Evolutionary conservation across 2,113 vertebrate species (phyloP).

Genomic region (Steatornis caripensis): DNA sequence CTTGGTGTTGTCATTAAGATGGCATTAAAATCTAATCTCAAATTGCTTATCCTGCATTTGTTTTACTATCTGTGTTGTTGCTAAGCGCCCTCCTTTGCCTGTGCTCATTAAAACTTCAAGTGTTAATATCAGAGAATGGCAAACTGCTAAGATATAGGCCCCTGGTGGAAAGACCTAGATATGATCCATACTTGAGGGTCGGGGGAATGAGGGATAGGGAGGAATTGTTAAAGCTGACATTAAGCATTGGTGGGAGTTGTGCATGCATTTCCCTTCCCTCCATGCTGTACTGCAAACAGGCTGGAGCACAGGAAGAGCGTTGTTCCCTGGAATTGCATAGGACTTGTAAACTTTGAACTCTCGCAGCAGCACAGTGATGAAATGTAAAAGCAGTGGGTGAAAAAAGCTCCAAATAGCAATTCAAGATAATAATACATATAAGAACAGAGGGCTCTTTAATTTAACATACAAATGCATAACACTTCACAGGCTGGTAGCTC

Average conservation of each 20-base stretch:
- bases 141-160: not conserved
- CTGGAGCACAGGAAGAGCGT: not conserved
- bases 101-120: constrained; percentile 25
- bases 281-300: not conserved
- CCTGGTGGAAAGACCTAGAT: not conserved
- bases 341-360: not conserved
- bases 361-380: not conserved
- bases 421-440: not conserved
- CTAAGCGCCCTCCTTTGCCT: not conserved
- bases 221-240: not conserved
- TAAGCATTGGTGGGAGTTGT: not conserved
- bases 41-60: not conserved
- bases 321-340: not conserved
- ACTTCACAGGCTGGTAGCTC: constrained; percentile 30
- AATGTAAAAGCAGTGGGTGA: not conserved
- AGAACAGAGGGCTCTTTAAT: constrained; percentile 38
- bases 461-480: constrained; percentile 17
- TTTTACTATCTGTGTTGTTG: constrained; percentile 2
- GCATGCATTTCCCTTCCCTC: not conserved
- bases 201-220: not conserved
- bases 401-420: not conserved
- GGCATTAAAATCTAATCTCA: constrained; percentile 39
- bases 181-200: not conserved
- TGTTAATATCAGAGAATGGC: not conserved
- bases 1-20: not conserved